phyloP scores from a whole-genome alignment of 2,888 invertebrate genomes.

The Drosophila aldrichi region DNA sequence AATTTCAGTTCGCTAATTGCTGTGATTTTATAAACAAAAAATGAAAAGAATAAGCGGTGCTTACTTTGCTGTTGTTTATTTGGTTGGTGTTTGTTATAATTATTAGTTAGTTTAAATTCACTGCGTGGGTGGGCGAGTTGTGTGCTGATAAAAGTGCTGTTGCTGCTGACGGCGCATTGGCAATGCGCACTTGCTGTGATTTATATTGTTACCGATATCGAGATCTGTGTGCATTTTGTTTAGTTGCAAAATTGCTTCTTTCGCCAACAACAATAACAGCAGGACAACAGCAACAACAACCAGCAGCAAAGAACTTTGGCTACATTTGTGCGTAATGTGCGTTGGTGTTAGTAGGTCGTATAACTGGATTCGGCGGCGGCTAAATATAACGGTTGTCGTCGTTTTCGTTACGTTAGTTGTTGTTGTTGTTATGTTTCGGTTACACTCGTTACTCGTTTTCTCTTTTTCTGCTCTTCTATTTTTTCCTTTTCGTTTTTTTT shows the following conservation, averaged over 20 bases:
- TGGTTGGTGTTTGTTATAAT: slow-evolving; percentile 38
- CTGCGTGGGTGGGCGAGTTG: slow-evolving; percentile 78
- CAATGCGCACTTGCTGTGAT: slow-evolving; percentile 58
- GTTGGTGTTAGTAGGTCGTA: slow-evolving; percentile 66
- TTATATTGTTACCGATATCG: slow-evolving; percentile 57
- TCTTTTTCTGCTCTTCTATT: slow-evolving; percentile 32
- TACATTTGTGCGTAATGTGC: slow-evolving; percentile 67
- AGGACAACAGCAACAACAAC: slow-evolving; percentile 48
- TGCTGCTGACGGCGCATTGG: slow-evolving; percentile 63
- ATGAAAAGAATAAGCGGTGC: slow-evolving; percentile 60
- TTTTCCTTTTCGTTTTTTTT: slow-evolving; percentile 35
- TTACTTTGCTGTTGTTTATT: slow-evolving; percentile 71
- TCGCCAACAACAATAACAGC: slow-evolving; percentile 34
- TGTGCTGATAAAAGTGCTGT: slow-evolving; percentile 72
- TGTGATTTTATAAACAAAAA: slow-evolving; percentile 27
- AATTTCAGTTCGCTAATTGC: slow-evolving; percentile 11
- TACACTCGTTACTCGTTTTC: slow-evolving; percentile 75
- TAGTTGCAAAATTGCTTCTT: slow-evolving; percentile 42
- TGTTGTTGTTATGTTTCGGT: slow-evolving; percentile 47
- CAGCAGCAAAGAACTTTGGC: slow-evolving; percentile 22
- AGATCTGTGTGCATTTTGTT: slow-evolving; percentile 73
- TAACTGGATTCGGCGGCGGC: slow-evolving; percentile 65
- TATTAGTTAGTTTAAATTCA: slow-evolving; percentile 47
- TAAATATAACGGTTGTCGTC: slow-evolving; percentile 72
- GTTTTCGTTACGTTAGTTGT: slow-evolving; percentile 57